These are phyloP conservation scores for Apomyelois bistriatella DNA, from an alignment of 2,888 invertebrate species.

Conservation along the genomic window DNA sequence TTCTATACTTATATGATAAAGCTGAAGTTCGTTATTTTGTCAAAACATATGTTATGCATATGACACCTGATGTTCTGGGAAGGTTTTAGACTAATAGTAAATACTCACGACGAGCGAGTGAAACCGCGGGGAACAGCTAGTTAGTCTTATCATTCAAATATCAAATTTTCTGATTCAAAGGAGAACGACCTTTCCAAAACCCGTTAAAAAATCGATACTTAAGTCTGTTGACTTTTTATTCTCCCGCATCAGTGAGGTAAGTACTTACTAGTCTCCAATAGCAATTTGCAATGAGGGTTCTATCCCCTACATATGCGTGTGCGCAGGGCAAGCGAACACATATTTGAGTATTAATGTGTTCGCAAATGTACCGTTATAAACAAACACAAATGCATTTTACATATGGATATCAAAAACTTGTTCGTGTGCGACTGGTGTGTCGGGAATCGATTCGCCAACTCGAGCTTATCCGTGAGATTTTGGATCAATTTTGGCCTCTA, in stretches of 20 bases:
- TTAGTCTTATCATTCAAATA: too few relatives aligned
- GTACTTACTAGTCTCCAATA: slow-evolving; percentile 37
- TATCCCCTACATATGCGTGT: slow-evolving; percentile 53
- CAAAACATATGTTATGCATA: too few relatives aligned
- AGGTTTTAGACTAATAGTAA: too few relatives aligned
- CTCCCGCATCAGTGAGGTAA: slow-evolving; percentile 48
- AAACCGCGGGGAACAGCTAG: too few relatives aligned
- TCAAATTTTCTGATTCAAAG: too few relatives aligned
- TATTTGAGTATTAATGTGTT: slow-evolving; percentile 41
- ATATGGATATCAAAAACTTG: slow-evolving; percentile 37
- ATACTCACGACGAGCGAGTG: too few relatives aligned
- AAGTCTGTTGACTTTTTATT: slow-evolving; percentile 46
- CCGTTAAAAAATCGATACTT: slow-evolving; percentile 54
- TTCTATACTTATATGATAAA: too few relatives aligned
- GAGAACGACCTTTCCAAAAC: slow-evolving; percentile 33
- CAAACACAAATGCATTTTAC: slow-evolving; percentile 47
- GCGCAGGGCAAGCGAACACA: slow-evolving; percentile 44
- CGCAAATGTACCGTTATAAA: slow-evolving; percentile 59
- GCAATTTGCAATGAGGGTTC: slow-evolving; percentile 49
- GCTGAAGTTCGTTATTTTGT: too few relatives aligned
- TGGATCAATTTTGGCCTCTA: slow-evolving; percentile 50
- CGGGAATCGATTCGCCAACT: slow-evolving; percentile 36
- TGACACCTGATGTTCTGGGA: too few relatives aligned
- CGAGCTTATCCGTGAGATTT: slow-evolving; percentile 51
- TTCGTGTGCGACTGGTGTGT: slow-evolving; percentile 41